These are phyloP conservation scores for Podocnemis expansa DNA, from an alignment of 2,113 vertebrate genomes.

Conservation along the genomic window DNA sequence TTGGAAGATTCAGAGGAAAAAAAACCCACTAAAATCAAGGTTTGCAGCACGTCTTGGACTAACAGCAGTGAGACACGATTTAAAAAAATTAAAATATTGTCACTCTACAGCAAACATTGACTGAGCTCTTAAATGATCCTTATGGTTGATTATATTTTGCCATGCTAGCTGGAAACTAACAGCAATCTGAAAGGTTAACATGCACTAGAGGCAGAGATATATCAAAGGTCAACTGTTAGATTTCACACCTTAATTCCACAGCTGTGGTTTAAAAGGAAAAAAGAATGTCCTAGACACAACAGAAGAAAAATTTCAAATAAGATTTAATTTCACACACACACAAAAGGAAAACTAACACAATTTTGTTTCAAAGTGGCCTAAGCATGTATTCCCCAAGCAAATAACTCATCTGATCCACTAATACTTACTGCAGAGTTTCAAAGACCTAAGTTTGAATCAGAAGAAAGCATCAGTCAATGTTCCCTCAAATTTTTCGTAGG, in stretches of 20 bases:
- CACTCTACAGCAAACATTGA: neutral
- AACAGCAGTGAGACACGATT: neutral
- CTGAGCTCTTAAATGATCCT: neutral
- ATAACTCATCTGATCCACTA: neutral
- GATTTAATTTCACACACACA: neutral
- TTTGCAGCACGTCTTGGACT: neutral
- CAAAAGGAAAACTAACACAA: neutral
- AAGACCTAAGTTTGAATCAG: neutral
- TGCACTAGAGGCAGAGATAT: slow-evolving; percentile 17
- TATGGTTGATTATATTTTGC: neutral
- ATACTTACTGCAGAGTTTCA: neutral
- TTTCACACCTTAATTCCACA: neutral
- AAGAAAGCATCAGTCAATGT: neutral
- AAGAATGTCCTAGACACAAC: neutral
- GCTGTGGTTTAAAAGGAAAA: neutral
- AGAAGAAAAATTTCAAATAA: neutral
- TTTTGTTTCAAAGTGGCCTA: neutral
- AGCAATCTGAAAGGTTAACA: slow-evolving; percentile 17
- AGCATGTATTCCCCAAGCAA: neutral
- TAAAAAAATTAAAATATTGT: neutral
- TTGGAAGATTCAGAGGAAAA: neutral
- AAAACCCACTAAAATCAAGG: neutral
- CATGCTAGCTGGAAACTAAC: neutral
- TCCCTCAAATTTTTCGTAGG: too few species aligned
- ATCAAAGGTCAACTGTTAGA: neutral